phyloP scores from a whole-genome alignment of 2,797 vertebrate species.

The Enteromius radiatus region DNA sequence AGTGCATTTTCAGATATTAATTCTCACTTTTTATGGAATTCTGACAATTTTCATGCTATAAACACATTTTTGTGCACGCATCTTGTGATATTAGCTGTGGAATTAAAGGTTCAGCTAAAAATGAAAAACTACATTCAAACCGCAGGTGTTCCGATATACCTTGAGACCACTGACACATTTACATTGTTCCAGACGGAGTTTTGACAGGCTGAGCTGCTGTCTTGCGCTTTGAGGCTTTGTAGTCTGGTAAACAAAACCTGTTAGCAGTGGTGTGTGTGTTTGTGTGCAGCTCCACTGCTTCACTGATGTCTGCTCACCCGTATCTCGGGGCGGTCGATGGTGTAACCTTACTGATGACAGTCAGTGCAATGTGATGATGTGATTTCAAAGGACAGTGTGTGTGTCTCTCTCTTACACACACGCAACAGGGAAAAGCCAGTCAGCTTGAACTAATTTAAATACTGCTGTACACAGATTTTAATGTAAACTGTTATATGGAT shows the following conservation, averaged over 20 bases:
- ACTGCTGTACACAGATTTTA: not conserved
- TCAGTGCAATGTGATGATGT: slow-evolving; percentile 63
- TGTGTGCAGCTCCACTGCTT: slow-evolving; percentile 50
- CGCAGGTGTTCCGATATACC: slow-evolving; percentile 5
- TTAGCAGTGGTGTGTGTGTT: slow-evolving; percentile 20
- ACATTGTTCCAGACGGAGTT: slow-evolving; percentile 37
- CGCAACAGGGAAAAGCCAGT: too few species aligned
- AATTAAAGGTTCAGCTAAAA: not conserved
- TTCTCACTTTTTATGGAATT: not conserved
- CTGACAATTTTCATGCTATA: not conserved
- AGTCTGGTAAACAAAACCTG: slow-evolving; percentile 42
- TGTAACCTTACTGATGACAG: slow-evolving; percentile 60
- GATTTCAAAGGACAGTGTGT: slow-evolving; percentile 44
- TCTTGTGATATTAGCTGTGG: not conserved
- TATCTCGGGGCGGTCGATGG: slow-evolving; percentile 48
- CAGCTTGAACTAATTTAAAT: not conserved
- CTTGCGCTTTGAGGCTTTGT: slow-evolving; percentile 14
- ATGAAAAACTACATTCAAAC: slow-evolving; percentile 12
- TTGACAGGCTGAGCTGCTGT: slow-evolving; percentile 42
- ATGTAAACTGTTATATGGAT: not conserved
- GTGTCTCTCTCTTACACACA: not conserved
- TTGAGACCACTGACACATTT: slow-evolving; percentile 29
- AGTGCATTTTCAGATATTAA: not conserved
- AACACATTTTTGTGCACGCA: not conserved
- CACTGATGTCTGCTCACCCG: slow-evolving; percentile 55